Evolutionary conservation across 2,797 vertebrate species (phyloP).

Genomic region (Argyrosomus regius): DNA sequence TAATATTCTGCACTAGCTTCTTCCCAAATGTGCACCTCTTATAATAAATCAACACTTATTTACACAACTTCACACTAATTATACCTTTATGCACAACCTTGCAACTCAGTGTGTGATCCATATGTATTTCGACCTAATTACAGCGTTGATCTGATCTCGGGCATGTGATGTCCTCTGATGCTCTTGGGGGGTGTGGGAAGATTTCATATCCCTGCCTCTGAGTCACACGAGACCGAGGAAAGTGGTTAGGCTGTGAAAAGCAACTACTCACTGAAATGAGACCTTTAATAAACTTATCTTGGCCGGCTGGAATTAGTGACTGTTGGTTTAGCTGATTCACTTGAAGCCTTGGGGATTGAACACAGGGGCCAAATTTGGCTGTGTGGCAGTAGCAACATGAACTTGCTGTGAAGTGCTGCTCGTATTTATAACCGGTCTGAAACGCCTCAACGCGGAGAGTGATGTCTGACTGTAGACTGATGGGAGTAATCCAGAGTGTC

Average conservation of each 20-base stretch:
- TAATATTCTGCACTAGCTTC: not conserved
- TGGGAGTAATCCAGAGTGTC: slow-evolving; percentile 68
- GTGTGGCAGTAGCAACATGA: slow-evolving; percentile 71
- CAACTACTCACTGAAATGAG: slow-evolving; percentile 61
- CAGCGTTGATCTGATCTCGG: slow-evolving; percentile 53
- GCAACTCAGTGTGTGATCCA: slow-evolving; percentile 63
- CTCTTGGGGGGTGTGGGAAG: slow-evolving; percentile 65
- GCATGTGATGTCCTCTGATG: slow-evolving; percentile 45
- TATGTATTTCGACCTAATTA: slow-evolving; percentile 72
- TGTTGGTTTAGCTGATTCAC: slow-evolving; percentile 84
- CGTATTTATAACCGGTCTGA: slow-evolving; percentile 78
- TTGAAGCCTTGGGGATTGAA: slow-evolving; percentile 63
- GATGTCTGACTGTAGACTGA: slow-evolving; percentile 43
- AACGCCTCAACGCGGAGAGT: slow-evolving; percentile 48
- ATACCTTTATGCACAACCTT: slow-evolving; percentile 43
- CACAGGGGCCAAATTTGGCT: slow-evolving; percentile 81
- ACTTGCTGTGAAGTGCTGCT: slow-evolving; percentile 67
- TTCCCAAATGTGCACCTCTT: slow-evolving; percentile 21
- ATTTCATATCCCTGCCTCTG: slow-evolving; percentile 61
- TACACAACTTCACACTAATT: slow-evolving; percentile 60
- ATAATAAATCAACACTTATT: slow-evolving; percentile 30
- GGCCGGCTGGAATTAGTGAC: slow-evolving; percentile 73
- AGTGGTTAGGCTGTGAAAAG: slow-evolving; percentile 67
- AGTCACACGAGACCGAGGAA: slow-evolving; percentile 71
- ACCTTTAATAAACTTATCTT: slow-evolving; percentile 77